Conservation (phyloP, 2,888 invertebrate genomes). For the Eumerus sabulonum region DNA sequence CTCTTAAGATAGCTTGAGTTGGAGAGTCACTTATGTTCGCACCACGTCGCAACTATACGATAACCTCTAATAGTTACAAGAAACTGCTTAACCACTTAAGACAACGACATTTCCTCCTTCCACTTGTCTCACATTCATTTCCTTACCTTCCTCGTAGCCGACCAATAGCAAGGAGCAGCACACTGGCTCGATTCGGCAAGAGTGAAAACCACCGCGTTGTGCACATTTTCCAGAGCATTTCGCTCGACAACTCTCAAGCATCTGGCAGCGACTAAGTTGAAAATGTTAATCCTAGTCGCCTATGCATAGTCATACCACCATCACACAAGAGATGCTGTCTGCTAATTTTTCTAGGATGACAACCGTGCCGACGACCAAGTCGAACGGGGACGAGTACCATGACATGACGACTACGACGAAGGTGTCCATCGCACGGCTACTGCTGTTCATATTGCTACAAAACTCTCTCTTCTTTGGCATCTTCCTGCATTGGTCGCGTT, state of each 20-base stretch:
- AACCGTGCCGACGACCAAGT: conserved; percentile 41
- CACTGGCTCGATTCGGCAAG: not conserved
- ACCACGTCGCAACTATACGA: conserved; percentile 26
- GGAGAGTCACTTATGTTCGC: conserved; percentile 10
- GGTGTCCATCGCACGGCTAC: not conserved
- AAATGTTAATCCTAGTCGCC: conserved; percentile 37
- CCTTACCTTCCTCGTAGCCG: conserved; percentile 18
- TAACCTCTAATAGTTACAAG: conserved; percentile 26
- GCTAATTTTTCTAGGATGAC: conserved; percentile 58
- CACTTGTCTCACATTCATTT: conserved; percentile 6
- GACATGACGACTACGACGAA: not conserved
- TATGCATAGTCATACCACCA: conserved; percentile 12
- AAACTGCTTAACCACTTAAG: conserved; percentile 29
- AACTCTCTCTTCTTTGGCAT: not conserved
- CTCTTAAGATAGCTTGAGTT: no score
- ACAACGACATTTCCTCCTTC: conserved; percentile 13
- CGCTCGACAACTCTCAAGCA: conserved; percentile 14
- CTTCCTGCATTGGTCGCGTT: conserved; percentile 1
- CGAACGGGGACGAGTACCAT: not conserved
- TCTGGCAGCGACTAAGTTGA: conserved; percentile 30
- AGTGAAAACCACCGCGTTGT: conserved; percentile 34
- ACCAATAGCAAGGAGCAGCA: not conserved
- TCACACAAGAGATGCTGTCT: conserved; percentile 38
- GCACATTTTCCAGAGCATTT: conserved; percentile 37
- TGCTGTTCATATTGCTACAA: no score